A percentile compares a stretch with the other conserved stretches of the same genome.
phyloP scores from a whole-genome alignment of 1,140 invertebrate species.

The Sesamia nonagrioides region DNA sequence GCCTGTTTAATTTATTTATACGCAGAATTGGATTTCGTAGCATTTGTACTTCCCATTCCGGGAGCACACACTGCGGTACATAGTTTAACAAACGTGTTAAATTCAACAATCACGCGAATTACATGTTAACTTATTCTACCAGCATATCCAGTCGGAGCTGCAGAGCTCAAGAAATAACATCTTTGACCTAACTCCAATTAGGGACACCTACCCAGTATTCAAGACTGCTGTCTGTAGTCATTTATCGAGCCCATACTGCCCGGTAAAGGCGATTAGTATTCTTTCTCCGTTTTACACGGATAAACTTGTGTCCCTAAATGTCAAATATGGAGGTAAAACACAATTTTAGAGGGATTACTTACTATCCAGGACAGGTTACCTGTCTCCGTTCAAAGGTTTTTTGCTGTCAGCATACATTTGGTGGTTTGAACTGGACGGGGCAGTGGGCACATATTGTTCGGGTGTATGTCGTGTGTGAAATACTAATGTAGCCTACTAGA shows the following conservation, averaged over 20 bases:
- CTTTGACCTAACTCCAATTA: constrained; percentile 23
- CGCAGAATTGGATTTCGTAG: constrained; percentile 24
- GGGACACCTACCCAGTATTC: constrained; percentile 17
- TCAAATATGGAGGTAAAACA: constrained; percentile 40
- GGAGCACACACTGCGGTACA: constrained; percentile 44
- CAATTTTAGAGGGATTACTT: constrained; percentile 37
- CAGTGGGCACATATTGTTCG: constrained; percentile 34
- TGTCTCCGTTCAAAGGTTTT: constrained; percentile 32
- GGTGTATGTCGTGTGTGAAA: constrained; percentile 9
- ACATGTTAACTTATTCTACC: constrained; percentile 16
- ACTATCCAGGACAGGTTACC: constrained; percentile 33
- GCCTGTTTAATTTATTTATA: constrained; percentile 30
- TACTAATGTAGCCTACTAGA: constrained; percentile 22
- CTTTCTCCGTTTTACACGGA: constrained; percentile 34
- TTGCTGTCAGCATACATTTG: constrained; percentile 38
- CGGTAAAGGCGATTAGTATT: constrained; percentile 39
- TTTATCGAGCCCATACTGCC: constrained; percentile 29
- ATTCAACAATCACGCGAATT: constrained; percentile 33
- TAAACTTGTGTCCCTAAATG: constrained; percentile 41
- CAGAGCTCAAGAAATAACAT: constrained; percentile 13
- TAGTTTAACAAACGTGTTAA: constrained; percentile 25
- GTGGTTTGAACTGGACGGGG: not conserved
- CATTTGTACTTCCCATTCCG: constrained; percentile 19
- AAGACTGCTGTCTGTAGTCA: not conserved
- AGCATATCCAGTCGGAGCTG: constrained; percentile 13